Evolutionary conservation across 2,797 vertebrate species (phyloP), one percentile per base, ranked within the genome.

Genomic region (Galagoides demidoff): DNA sequence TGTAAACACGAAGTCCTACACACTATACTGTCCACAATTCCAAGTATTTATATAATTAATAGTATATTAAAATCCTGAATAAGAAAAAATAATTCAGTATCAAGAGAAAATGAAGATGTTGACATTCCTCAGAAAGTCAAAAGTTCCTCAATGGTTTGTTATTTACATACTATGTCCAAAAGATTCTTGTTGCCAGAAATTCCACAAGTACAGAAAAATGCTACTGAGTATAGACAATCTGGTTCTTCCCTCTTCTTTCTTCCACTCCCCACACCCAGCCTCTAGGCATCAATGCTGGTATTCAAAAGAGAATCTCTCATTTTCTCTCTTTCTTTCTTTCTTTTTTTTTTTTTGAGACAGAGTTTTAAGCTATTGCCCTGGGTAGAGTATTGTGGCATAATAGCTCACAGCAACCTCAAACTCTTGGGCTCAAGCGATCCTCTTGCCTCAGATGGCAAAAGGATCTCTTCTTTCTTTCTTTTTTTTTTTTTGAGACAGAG

Each of bases 21-120:
- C 2, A 63, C 20, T 27, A 61, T 74, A 78, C 49, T 73, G n/a
- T 27, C 85, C 25, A 94, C 27, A 39, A 74, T 57, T 49, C 66
- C n/a, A 79, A 22, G 81, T 76, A 76, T 79, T 74, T 81, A 74
- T 5, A 37, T 23, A 84, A 66, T 73, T 74, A 78, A 61, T 10
- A 68, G 37, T 49, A 94, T 10, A 85, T 16, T 77, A 87, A 64
- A 93, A 79, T n/a, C 29, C 23, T 76, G 45, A 92, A 27, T 85
- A 89, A 85, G 64, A 84, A 92, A 81, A 59, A n/a, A 57, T 8
- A 77, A 52, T 73, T 79, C 57, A 85, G 23, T 43, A 73, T 84
- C 64, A 85, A 84, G 45, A 83, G 61, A 61, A 79, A 92, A 90
- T 55, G 73, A 90, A 94, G 19, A 73, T 45, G 29, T 71, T 29